Conservation (phyloP, 2,797 vertebrate genomes). For the Gorsachius magnificus region DNA sequence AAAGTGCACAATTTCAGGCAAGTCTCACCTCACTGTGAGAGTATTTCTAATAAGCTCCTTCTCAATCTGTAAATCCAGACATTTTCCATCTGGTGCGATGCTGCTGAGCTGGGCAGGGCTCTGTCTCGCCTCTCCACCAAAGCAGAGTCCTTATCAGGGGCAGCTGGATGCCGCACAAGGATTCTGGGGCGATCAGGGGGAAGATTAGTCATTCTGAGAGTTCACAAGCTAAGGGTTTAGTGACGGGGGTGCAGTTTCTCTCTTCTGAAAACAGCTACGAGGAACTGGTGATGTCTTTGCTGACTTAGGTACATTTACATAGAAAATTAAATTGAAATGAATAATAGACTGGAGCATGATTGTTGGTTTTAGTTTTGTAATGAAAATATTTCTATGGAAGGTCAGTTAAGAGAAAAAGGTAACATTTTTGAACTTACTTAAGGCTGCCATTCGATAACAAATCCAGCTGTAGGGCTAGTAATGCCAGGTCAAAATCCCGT, state of each 20-base stretch:
- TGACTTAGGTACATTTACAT: neutral
- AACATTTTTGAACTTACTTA: accelerated
- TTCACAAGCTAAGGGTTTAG: neutral
- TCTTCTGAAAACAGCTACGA: neutral
- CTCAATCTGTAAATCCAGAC: neutral
- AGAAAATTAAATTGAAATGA: neutral
- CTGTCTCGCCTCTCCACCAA: neutral
- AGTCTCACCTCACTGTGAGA: neutral
- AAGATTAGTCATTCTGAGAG: neutral
- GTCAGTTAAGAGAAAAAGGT: neutral
- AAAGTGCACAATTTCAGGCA: neutral
- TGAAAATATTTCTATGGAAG: neutral
- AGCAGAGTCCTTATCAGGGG: neutral
- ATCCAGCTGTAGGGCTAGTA: neutral
- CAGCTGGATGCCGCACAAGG: neutral
- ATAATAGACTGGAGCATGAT: neutral
- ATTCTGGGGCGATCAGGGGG: neutral
- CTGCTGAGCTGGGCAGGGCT: neutral
- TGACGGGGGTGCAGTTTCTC: neutral
- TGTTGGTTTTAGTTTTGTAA: neutral
- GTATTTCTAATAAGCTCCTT: neutral
- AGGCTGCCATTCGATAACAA: neutral
- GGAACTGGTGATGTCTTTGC: neutral
- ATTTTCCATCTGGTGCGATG: slow-evolving; percentile 20
- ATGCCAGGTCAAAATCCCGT: neutral